phyloP scores from a whole-genome alignment of 2,888 invertebrate species.

The Trissoscelio sp. region DNA sequence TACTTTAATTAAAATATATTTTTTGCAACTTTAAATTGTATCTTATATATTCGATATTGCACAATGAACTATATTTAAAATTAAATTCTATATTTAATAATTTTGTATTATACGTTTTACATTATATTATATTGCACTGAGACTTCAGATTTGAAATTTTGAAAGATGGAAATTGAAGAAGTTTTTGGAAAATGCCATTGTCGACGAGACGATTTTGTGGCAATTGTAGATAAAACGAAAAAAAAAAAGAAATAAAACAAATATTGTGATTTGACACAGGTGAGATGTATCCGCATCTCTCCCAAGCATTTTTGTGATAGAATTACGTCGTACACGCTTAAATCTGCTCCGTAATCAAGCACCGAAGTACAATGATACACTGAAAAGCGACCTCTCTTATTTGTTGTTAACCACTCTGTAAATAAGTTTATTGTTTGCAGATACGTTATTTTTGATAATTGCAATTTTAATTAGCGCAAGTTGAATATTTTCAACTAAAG shows the following conservation, averaged over 20 bases:
- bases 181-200: conserved; percentile 17
- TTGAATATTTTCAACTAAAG: neutral
- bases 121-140: too few relatives aligned
- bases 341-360: conserved; percentile 54
- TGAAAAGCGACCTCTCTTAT: conserved; percentile 4
- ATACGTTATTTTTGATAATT: conserved; percentile 37
- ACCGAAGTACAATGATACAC: conserved; percentile 63
- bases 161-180: conserved; percentile 45
- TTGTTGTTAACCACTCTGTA: conserved; percentile 17
- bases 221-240: conserved; percentile 45
- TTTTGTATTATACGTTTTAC: too few relatives aligned
- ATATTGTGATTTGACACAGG: conserved; percentile 56
- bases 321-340: conserved; percentile 59
- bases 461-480: neutral
- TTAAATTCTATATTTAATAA: too few relatives aligned
- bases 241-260: conserved; percentile 21
- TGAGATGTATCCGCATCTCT: conserved; percentile 2
- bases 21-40: too few relatives aligned
- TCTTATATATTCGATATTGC: too few relatives aligned
- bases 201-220: conserved; percentile 22
- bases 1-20: too few relatives aligned
- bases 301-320: conserved; percentile 60
- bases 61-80: too few relatives aligned
- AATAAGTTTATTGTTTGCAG: conserved; percentile 22
- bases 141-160: conserved; percentile 1